These are phyloP conservation scores for Amphimedon queenslandica DNA, from an alignment of 37 sponge, comb jelly and placozoan genomes.

Conservation along the genomic window DNA sequence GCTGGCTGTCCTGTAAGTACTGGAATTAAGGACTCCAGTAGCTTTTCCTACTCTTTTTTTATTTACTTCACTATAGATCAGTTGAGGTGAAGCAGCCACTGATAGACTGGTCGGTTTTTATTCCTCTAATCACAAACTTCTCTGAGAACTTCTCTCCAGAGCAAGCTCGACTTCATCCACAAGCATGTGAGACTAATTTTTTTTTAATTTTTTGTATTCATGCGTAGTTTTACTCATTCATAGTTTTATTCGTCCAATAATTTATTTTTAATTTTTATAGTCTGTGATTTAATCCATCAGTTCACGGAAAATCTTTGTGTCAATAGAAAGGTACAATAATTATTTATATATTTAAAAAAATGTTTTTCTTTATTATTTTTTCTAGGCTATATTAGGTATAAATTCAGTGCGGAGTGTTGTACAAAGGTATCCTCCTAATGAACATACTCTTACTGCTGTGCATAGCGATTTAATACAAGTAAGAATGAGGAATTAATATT, in stretches of 20 bases:
- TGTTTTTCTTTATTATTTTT: background rate
- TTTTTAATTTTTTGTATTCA: too few species aligned
- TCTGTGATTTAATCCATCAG: constrained; percentile 48
- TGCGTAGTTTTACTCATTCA: too few species aligned
- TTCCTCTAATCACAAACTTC: background rate
- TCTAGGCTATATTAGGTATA: constrained; percentile 32
- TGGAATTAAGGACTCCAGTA: too few species aligned
- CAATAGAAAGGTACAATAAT: constrained; percentile 5
- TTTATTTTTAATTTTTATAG: constrained; percentile 9
- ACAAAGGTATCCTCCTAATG: constrained; percentile 27
- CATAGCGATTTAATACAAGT: constrained; percentile 83
- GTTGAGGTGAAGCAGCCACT: background rate
- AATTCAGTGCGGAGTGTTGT: constrained; percentile 42
- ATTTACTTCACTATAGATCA: background rate
- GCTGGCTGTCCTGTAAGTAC: constrained; percentile 50
- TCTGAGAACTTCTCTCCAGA: background rate
- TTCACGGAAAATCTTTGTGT: constrained; percentile 25
- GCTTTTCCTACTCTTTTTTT: background rate
- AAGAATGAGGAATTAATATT: background rate
- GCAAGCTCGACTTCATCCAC: too few species aligned
- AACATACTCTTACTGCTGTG: constrained; percentile 65
- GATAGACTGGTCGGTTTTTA: background rate
- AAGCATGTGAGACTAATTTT: too few species aligned
- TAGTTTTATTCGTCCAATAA: too few species aligned
- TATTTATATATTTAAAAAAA: constrained; percentile 3